A percentile compares a stretch with the other conserved stretches of the same genome.
phyloP scores from a whole-genome alignment of 2,113 vertebrate genomes.

The Datnioides undecimradiatus region DNA sequence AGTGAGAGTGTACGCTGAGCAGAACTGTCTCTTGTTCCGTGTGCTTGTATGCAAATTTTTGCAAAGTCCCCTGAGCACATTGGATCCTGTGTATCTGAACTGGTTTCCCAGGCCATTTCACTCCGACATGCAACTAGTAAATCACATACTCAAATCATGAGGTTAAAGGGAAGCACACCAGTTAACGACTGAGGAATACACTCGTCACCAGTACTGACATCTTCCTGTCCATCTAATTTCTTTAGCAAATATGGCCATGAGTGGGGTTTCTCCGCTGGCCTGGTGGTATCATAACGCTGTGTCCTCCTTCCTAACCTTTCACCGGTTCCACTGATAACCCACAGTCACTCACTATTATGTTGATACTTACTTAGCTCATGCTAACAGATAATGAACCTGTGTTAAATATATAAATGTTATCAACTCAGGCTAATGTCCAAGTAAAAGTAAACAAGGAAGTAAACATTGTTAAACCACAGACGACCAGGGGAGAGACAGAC shows the following conservation, averaged over 20 bases:
- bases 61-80: not conserved
- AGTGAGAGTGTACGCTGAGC: not conserved
- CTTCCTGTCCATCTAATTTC: not conserved
- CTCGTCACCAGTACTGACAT: not conserved
- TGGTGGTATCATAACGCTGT: not conserved
- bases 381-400: not conserved
- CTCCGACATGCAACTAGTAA: accelerated
- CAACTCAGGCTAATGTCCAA: not conserved
- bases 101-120: too few species aligned
- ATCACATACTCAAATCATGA: not conserved
- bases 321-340: not conserved
- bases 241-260: constrained; percentile 18
- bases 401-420: not conserved
- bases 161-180: not conserved
- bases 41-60: not conserved
- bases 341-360: not conserved
- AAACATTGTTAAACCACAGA: not conserved
- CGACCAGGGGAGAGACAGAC: too few species aligned
- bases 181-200: too few species aligned
- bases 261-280: not conserved
- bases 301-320: not conserved
- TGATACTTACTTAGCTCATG: not conserved
- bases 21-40: not conserved
- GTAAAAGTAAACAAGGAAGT: too few species aligned
- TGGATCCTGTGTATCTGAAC: not conserved